Evolutionary conservation across 1,140 invertebrate genomes (phyloP).

Genomic region (Drosophila fuyamai): DNA sequence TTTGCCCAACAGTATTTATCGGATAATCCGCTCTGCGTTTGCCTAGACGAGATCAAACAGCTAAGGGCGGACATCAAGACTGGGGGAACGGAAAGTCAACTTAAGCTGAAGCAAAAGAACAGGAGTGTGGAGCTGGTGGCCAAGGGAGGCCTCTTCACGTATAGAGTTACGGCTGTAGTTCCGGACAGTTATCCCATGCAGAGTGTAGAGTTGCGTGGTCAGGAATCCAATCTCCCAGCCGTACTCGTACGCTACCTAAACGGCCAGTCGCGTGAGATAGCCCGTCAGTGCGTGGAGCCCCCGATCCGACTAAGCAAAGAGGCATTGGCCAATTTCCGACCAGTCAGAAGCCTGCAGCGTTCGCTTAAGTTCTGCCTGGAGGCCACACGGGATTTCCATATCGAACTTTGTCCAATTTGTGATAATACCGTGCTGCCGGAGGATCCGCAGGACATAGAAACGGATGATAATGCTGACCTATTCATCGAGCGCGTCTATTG

Average conservation of each 20-base stretch:
- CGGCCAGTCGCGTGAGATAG: constrained; percentile 89
- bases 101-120: constrained; percentile 90
- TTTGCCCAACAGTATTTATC: constrained; percentile 89
- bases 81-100: constrained; percentile 38
- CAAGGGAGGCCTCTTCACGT: constrained; percentile 87
- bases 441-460: constrained; percentile 86
- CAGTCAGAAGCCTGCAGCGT: constrained; percentile 87
- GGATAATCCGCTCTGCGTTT: constrained; percentile 90
- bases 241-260: constrained; percentile 87
- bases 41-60: constrained; percentile 89
- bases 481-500: constrained; percentile 91
- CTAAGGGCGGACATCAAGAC: constrained; percentile 86
- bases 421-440: constrained; percentile 87
- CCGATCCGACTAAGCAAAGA: constrained; percentile 86
- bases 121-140: constrained; percentile 88
- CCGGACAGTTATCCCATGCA: constrained; percentile 89
- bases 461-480: constrained; percentile 87
- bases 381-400: constrained; percentile 87
- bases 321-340: constrained; percentile 86
- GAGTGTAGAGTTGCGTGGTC: constrained; percentile 87
- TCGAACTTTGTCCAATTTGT: constrained; percentile 88
- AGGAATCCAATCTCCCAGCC: constrained; percentile 89
- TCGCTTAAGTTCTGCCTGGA: constrained; percentile 88
- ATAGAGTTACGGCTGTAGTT: constrained; percentile 87
- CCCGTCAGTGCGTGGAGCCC: constrained; percentile 89